Percentiles rank a stretch among this genome's conserved stretches.
These are phyloP conservation scores for Ibycter americanus DNA, from an alignment of 2,797 vertebrate genomes.

Conservation along the genomic window DNA sequence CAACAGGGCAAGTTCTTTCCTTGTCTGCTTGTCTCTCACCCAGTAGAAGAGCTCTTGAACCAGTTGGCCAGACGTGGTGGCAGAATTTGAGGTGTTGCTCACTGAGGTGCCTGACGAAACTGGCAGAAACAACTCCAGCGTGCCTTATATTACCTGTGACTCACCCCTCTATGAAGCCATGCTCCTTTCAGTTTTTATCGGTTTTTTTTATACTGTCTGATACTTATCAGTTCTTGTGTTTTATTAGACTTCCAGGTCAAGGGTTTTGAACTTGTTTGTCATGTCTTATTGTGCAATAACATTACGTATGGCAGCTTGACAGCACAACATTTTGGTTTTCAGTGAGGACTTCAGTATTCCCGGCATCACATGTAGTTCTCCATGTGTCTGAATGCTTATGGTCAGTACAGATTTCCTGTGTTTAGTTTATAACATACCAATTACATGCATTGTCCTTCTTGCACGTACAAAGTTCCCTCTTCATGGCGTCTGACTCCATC, in stretches of 20 bases:
- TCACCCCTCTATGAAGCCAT: neutral
- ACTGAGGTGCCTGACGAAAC: neutral
- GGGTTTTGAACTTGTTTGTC: neutral
- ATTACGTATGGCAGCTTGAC: neutral
- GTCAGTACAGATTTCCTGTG: neutral
- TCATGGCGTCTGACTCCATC: neutral
- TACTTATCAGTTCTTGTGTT: neutral
- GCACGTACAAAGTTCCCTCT: neutral
- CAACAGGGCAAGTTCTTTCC: rapidly evolving
- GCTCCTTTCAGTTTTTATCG: neutral
- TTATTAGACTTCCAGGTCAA: constrained; percentile 26
- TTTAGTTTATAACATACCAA: neutral
- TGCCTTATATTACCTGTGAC: neutral
- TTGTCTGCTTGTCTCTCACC: neutral
- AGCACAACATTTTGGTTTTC: neutral
- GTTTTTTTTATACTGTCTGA: neutral
- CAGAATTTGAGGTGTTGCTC: neutral
- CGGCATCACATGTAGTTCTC: neutral
- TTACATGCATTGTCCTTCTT: neutral
- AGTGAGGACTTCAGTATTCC: neutral
- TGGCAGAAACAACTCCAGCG: neutral
- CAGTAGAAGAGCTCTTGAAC: neutral
- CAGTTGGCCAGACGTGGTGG: neutral
- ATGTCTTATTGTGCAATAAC: neutral
- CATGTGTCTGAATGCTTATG: neutral